phyloP scores from a whole-genome alignment of 1,140 invertebrate species.

The Littorina saxatilis region DNA sequence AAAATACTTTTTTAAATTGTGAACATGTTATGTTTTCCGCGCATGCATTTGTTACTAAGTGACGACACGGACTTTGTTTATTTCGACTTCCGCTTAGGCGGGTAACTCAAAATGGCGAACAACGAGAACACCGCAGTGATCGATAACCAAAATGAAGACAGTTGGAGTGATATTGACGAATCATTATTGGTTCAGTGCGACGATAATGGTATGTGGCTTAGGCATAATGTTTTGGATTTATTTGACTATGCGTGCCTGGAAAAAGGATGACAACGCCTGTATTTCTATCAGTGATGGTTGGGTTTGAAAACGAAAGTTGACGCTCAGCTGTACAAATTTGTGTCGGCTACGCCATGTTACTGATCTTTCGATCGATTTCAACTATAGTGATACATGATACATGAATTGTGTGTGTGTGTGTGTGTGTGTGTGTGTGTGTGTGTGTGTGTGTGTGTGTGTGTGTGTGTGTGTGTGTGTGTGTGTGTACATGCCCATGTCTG shows the following conservation, averaged over 20 bases:
- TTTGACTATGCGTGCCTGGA: not conserved
- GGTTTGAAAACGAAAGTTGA: too few species aligned
- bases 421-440: too few species aligned
- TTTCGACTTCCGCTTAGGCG: slow-evolving; percentile 30
- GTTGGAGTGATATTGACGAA: slow-evolving; percentile 33
- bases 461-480: too few species aligned
- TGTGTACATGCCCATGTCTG: too few species aligned
- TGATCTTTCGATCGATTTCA: too few species aligned
- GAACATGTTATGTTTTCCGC: not conserved
- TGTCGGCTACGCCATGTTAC: too few species aligned
- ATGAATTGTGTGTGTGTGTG: not conserved
- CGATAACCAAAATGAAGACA: not conserved
- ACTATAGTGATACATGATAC: too few species aligned
- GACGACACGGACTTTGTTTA: slow-evolving; percentile 1
- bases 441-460: too few species aligned
- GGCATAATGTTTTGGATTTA: not conserved
- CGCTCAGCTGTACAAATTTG: too few species aligned
- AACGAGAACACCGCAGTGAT: not conserved
- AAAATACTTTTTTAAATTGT: too few species aligned
- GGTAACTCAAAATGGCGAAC: not conserved
- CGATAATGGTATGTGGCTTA: not conserved
- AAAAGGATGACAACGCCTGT: too few species aligned
- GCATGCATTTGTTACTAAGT: slow-evolving; percentile 30
- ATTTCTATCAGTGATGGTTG: too few species aligned
- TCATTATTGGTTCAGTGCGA: not conserved